Percentiles rank a stretch among this genome's conserved stretches.
phyloP scores from a whole-genome alignment of 1,140 invertebrate genomes.

The Hycleus cichorii region DNA sequence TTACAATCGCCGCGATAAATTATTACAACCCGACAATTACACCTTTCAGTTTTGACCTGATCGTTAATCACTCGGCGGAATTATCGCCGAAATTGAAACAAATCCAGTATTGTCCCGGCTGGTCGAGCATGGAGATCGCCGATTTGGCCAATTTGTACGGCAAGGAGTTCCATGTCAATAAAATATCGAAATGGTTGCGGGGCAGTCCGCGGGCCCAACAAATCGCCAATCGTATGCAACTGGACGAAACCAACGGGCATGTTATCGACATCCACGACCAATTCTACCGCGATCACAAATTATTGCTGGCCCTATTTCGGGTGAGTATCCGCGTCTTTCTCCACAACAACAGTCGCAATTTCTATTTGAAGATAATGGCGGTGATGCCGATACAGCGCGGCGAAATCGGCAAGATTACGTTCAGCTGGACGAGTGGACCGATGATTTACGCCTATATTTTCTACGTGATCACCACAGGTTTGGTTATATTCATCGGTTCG shows the following conservation, averaged over 20 bases:
- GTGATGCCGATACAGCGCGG: conserved; percentile 50
- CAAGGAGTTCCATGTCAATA: conserved; percentile 25
- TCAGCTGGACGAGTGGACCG: conserved; percentile 49
- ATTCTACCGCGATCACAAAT: conserved; percentile 56
- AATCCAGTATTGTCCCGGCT: no score
- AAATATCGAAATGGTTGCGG: conserved; percentile 34
- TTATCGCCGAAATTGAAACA: no score
- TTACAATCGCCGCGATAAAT: no score
- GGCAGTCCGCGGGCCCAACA: conserved; percentile 32
- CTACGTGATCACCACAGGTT: conserved; percentile 46
- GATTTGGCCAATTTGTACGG: conserved; percentile 29
- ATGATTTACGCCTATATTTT: conserved; percentile 52
- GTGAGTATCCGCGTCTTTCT: conserved; percentile 23
- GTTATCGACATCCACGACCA: conserved; percentile 51
- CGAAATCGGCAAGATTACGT: conserved; percentile 47
- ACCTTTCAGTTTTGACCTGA: no score
- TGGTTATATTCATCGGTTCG: conserved; percentile 49
- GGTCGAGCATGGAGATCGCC: no score
- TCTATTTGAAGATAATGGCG: conserved; percentile 40
- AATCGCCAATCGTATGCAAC: conserved; percentile 38
- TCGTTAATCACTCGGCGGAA: no score
- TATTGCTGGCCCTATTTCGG: conserved; percentile 49
- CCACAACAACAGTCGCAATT: background rate
- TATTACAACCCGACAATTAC: no score
- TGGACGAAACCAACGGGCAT: conserved; percentile 47